phyloP scores from a whole-genome alignment of 2,113 vertebrate genomes.

The Scytalopus superciliaris region DNA sequence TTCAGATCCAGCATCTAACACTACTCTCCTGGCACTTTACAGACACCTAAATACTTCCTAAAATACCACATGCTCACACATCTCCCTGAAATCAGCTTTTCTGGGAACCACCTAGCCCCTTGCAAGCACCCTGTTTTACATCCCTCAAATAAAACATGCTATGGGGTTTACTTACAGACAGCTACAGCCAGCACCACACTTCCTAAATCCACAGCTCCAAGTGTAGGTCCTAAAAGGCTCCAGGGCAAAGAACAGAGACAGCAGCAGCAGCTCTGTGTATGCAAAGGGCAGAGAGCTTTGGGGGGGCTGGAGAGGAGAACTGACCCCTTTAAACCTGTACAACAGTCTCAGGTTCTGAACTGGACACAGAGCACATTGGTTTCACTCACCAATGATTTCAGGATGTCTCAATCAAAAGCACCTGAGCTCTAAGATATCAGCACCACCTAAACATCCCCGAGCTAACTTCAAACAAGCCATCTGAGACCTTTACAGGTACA shows the following conservation, averaged over 20 bases:
- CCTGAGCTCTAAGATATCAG: not conserved
- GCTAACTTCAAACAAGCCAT: not conserved
- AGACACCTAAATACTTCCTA: not conserved
- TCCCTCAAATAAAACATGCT: not conserved
- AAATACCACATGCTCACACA: not conserved
- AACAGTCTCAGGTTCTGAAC: not conserved
- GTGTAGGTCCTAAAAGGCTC: not conserved
- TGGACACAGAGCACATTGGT: rapidly evolving
- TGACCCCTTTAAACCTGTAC: not conserved
- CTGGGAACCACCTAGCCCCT: not conserved
- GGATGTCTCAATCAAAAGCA: not conserved
- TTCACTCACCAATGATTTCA: not conserved
- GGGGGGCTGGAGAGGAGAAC: not conserved
- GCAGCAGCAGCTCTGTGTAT: not conserved
- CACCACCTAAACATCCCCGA: not conserved
- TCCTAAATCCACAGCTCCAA: not conserved
- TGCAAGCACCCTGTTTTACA: not conserved
- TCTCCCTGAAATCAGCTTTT: not conserved
- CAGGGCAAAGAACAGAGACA: not conserved
- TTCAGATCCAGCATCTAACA: not conserved
- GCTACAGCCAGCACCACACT: rapidly evolving
- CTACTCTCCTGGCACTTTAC: not conserved
- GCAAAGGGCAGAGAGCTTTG: not conserved
- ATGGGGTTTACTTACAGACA: not conserved
- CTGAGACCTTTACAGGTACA: not conserved